phyloP scores from a whole-genome alignment of 2,797 vertebrate genomes.

The Macropus fuliginosus region DNA sequence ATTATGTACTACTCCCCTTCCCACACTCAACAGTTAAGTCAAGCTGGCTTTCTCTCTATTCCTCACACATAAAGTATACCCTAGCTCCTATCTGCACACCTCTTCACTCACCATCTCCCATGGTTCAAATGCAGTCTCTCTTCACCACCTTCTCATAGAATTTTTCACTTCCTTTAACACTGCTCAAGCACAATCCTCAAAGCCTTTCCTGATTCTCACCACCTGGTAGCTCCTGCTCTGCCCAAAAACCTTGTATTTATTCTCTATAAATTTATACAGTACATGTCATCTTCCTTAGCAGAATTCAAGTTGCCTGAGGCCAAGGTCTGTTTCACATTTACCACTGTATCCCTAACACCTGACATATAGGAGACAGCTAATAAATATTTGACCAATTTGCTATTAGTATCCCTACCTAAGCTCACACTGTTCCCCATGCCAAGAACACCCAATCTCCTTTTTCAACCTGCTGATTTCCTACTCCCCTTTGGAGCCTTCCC shows the following conservation, averaged over 20 bases:
- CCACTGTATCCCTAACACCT: neutral
- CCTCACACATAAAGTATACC: neutral
- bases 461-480: neutral
- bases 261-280: neutral
- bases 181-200: neutral
- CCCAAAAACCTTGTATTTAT: neutral
- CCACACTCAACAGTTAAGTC: neutral
- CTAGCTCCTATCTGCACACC: neutral
- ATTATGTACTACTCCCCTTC: neutral
- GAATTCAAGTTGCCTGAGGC: neutral
- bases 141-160: neutral
- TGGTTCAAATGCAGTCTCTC: neutral
- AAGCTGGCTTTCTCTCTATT: neutral
- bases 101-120: neutral
- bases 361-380: neutral
- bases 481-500: neutral
- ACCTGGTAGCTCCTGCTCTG: neutral
- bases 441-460: neutral
- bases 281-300: neutral
- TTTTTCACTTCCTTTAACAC: neutral
- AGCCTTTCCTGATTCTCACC: neutral
- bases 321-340: neutral
- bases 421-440: neutral
- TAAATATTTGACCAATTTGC: neutral
- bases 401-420: neutral